phyloP scores from a whole-genome alignment of 2,113 vertebrate genomes.

The Ifrita kowaldi region DNA sequence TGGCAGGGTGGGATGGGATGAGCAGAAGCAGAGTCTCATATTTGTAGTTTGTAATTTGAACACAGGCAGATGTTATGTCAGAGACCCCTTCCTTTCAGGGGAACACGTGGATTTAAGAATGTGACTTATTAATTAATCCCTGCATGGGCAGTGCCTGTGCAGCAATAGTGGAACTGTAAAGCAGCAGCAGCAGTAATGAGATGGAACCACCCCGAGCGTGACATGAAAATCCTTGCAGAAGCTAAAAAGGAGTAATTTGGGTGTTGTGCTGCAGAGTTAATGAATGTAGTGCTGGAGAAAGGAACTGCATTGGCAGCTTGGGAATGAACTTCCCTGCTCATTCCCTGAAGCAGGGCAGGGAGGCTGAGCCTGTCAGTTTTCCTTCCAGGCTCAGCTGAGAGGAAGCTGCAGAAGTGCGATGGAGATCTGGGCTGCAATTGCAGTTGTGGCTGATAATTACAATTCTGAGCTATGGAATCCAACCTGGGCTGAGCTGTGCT shows the following conservation, averaged over 20 bases:
- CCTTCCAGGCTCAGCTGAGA: background rate
- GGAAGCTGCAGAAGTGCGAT: background rate
- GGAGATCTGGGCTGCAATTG: background rate
- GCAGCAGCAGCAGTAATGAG: background rate
- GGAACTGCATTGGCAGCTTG: background rate
- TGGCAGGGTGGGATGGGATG: background rate
- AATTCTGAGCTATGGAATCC: background rate
- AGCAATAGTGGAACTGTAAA: background rate
- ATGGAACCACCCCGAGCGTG: background rate
- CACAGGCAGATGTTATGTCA: background rate
- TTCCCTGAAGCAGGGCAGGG: background rate
- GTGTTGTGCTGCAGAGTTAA: background rate
- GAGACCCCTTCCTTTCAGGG: background rate
- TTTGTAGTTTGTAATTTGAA: background rate
- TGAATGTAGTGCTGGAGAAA: rapidly evolving
- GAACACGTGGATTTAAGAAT: background rate
- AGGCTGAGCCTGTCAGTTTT: background rate
- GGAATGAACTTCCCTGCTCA: background rate
- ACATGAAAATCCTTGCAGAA: background rate
- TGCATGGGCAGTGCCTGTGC: background rate
- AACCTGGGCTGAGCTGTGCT: background rate
- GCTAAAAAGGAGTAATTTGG: background rate
- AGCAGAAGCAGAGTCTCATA: background rate
- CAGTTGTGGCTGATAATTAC: background rate
- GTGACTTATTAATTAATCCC: background rate